Conservation (phyloP, 1,140 invertebrate species). For the Rhynchophorus ferrugineus region DNA sequence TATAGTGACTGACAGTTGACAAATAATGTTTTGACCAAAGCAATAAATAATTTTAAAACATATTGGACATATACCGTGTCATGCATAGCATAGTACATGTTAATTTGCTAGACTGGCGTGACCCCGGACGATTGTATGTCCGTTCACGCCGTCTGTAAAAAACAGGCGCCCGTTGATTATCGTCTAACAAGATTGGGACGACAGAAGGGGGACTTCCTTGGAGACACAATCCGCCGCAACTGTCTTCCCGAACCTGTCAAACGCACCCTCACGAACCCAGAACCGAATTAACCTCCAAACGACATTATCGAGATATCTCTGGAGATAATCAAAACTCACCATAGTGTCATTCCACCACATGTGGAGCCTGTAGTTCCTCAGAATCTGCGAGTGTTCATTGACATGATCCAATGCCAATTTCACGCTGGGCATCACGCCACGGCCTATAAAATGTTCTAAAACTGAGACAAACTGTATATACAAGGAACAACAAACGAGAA, state of each 20-base stretch:
- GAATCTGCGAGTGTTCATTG: slow-evolving; percentile 75
- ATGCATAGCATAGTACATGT: too few species aligned
- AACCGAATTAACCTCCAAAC: background rate
- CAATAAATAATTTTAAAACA: too few species aligned
- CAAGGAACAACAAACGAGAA: too few species aligned
- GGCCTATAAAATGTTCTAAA: slow-evolving; percentile 48
- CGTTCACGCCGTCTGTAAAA: too few species aligned
- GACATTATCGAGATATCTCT: too few species aligned
- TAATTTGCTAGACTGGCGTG: too few species aligned
- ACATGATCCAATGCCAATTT: slow-evolving; percentile 87
- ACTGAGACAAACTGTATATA: slow-evolving; percentile 4
- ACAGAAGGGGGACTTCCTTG: slow-evolving; percentile 53
- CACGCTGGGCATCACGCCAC: slow-evolving; percentile 88
- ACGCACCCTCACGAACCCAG: slow-evolving; percentile 8
- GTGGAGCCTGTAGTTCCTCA: slow-evolving; percentile 80
- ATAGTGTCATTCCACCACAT: slow-evolving; percentile 94
- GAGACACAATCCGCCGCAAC: slow-evolving; percentile 54
- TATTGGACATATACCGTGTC: too few species aligned
- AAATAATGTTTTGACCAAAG: too few species aligned
- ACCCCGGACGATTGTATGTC: too few species aligned
- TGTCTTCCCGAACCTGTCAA: slow-evolving; percentile 51
- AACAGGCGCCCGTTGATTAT: too few species aligned
- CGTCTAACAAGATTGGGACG: slow-evolving; percentile 46
- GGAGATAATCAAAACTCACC: too few species aligned
- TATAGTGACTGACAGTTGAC: too few species aligned